A percentile compares a stretch with the other conserved stretches of the same genome.
phyloP scores from a whole-genome alignment of 2,888 invertebrate genomes.

The Chalcis sispes region DNA sequence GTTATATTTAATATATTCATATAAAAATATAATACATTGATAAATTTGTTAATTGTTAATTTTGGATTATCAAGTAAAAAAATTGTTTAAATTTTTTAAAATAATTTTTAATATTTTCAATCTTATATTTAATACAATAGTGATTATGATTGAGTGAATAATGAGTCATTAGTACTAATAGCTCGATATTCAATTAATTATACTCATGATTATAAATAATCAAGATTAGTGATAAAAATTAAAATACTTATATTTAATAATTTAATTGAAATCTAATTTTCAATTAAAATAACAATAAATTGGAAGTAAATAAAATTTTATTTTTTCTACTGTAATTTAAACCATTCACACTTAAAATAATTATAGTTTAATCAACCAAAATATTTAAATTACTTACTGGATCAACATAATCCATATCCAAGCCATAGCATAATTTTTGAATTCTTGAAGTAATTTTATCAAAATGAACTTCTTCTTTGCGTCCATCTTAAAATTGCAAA shows the following conservation, averaged over 20 bases:
- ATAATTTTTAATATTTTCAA: too few relatives aligned
- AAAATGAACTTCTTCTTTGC: slow-evolving; percentile 94
- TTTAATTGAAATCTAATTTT: too few relatives aligned
- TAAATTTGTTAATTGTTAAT: not conserved
- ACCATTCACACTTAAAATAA: too few relatives aligned
- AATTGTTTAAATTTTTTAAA: too few relatives aligned
- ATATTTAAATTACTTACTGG: slow-evolving; percentile 85
- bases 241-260: not conserved
- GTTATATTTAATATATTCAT: slow-evolving; percentile 10
- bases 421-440: slow-evolving; percentile 94
- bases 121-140: too few relatives aligned
- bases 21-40: not conserved
- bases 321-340: not conserved
- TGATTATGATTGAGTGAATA: too few relatives aligned
- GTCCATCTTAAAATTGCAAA: slow-evolving; percentile 82
- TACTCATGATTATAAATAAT: too few relatives aligned
- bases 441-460: slow-evolving; percentile 99
- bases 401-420: slow-evolving; percentile 97
- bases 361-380: too few relatives aligned
- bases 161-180: too few relatives aligned
- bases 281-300: not conserved
- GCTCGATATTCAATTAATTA: too few relatives aligned
- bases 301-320: not conserved
- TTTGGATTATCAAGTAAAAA: too few relatives aligned
- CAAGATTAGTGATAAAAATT: not conserved